Evolutionary conservation across 1,140 invertebrate species (phyloP).

Genomic region (Heliconius eleuchia): DNA sequence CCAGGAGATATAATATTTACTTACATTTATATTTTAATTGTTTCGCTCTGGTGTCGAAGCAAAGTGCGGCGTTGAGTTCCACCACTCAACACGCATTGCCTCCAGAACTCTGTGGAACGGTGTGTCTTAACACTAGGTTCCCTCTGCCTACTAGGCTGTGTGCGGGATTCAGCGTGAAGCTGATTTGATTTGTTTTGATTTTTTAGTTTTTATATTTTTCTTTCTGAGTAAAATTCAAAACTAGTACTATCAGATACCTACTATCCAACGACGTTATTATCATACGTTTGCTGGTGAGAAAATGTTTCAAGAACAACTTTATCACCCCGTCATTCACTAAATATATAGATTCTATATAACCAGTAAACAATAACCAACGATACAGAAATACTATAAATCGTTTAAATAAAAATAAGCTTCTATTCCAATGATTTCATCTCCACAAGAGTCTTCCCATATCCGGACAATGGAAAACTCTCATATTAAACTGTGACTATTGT

Average conservation of each 20-base stretch:
- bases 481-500: constrained; percentile 76
- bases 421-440: constrained; percentile 60
- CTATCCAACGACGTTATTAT: neutral
- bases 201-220: too few species aligned
- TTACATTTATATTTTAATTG: too few species aligned
- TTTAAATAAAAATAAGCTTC: constrained; percentile 48
- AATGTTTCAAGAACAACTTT: neutral
- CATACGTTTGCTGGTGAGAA: neutral
- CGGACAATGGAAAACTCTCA: constrained; percentile 60
- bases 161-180: too few species aligned
- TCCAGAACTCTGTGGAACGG: too few species aligned
- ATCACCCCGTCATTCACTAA: neutral
- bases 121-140: too few species aligned
- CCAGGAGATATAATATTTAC: too few species aligned
- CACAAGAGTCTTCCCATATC: constrained; percentile 62
- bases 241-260: neutral
- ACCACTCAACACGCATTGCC: too few species aligned
- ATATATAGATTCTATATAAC: neutral
- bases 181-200: too few species aligned
- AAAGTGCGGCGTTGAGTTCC: too few species aligned
- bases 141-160: too few species aligned
- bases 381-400: constrained; percentile 31
- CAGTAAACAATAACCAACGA: constrained; percentile 24
- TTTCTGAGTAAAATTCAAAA: neutral
- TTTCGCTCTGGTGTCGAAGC: too few species aligned